Conservation (phyloP, 2,797 vertebrate genomes). For the Cheirogaleus major region DNA sequence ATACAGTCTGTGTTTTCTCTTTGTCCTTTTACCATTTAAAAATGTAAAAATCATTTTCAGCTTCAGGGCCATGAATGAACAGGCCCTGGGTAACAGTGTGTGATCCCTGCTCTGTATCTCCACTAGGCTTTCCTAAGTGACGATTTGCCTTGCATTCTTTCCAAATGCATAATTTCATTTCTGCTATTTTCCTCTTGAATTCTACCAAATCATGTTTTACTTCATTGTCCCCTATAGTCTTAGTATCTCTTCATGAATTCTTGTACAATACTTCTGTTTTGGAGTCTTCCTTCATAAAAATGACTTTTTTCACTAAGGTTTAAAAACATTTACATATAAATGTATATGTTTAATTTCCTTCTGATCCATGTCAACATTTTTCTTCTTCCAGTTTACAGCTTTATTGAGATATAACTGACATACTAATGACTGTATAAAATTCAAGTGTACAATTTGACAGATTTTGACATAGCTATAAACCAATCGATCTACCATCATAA, state of each 20-base stretch:
- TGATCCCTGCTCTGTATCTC: not conserved
- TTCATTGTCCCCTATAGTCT: not conserved
- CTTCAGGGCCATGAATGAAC: not conserved
- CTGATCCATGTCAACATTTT: not conserved
- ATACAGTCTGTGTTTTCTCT: not conserved
- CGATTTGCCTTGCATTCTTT: not conserved
- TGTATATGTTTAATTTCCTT: not conserved
- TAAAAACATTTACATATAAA: not conserved
- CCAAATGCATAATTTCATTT: not conserved
- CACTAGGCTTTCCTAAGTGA: not conserved
- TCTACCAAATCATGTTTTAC: not conserved
- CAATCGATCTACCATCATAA: not conserved
- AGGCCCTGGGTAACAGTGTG: not conserved
- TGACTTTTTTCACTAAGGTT: not conserved
- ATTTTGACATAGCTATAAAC: not conserved
- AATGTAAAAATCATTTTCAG: not conserved
- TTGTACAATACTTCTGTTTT: not conserved
- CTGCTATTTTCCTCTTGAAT: not conserved
- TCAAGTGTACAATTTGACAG: not conserved
- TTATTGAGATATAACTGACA: not conserved
- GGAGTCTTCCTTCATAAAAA: not conserved
- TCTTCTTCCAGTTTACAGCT: not conserved
- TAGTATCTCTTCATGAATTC: not conserved
- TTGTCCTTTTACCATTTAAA: not conserved
- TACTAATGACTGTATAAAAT: not conserved